Evolutionary conservation across 2,888 invertebrate species (phyloP), one percentile per base, ranked within the genome.

Genomic region (Oscheius sp.): DNA sequence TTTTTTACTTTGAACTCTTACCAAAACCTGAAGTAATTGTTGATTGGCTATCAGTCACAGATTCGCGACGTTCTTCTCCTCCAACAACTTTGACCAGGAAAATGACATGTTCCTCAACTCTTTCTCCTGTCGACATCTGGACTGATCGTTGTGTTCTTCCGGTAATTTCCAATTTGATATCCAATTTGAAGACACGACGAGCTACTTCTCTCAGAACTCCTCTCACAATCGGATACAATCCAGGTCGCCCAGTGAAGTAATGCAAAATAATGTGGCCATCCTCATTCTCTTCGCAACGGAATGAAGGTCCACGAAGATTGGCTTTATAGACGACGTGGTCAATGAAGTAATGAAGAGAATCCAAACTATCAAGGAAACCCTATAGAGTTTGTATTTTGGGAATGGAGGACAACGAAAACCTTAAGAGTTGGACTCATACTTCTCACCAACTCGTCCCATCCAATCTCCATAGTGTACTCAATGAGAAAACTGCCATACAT

Each of bases 131-230:
- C 8, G 65, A 37, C 74, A 75, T 75, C 87, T 84, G 83, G 23
- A 85, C 83, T 31, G 73, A 76, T 34, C 92, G 91, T 87, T 93
- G 93, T 55, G 88, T 88, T 1, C 93, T 92, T 88, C 93, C 93
- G 20, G 94, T 88, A 72, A 96, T 92, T 84, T 93, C 91, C 77
- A 96, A 93, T 84, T 93, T 92, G 20, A 96, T 94, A 86, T 95
- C 94, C 0, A 94, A 93, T 77, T 92, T 92, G 87, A 95, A 96
- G 25, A 96, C 91, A 86, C 93, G 92, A 83, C 92, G 92, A 39
- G 96, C 95, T 37, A 96, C 95, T 5, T 95, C 94, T 92, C 94
- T 94, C 2, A 97, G 94, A 80, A 96, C 95, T 34, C 96, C 96
- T 63, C 75, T 95, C 74, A 96, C 96, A 86, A 96, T 96, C 85